Evolutionary conservation across 2,113 vertebrate genomes (phyloP), one percentile per base, ranked within the genome.

Genomic region (Pachypanchax playfairii): DNA sequence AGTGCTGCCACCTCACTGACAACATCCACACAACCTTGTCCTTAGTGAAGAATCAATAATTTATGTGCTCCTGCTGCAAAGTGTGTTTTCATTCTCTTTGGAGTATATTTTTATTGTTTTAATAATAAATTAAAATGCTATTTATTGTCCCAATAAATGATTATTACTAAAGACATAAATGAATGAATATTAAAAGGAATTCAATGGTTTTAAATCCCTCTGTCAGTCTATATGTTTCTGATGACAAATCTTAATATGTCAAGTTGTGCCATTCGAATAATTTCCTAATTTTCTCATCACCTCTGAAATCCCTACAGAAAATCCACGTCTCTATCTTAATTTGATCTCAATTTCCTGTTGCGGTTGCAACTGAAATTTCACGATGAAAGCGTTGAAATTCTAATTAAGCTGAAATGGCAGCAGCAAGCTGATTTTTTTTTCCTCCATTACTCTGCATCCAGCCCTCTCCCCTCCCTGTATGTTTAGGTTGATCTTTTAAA

Each of bases 401-500:
- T 84, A 84, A 87, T 89, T 75, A 86, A 84, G 74, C 50, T 41
- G 60, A 81, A 79, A 82, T 78, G 52, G 79, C 56, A 52, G 56
- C 63, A 51, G 65, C 63, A 55, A 71, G 65, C 69, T 70, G 41
- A 67, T 78, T 70, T 85, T 77, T 41, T 84, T 61, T 74, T 51
- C 61, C 53, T 38, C 31, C 75, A 36, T 86, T 85, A 76, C 66
- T 84, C 55, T 33, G 50, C 22, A 14, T 60, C 75, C 64, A 77
- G 71, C 71, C 61, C 38, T 73, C 14, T 36, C n/a, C 55, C 65
- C 65, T 63, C 59, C 31, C 50, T 64, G 68, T 80, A 81, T 89
- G 85, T 90, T 89, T 84, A 86, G 86, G 78, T 89, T 86, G 82
- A 86, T 88, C 87, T 82, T 72, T 87, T 88, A 79, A 88, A 81